A percentile compares a stretch with the other conserved stretches of the same genome.
Conservation (phyloP, 2,797 vertebrate species). For the Momotus momota region DNA sequence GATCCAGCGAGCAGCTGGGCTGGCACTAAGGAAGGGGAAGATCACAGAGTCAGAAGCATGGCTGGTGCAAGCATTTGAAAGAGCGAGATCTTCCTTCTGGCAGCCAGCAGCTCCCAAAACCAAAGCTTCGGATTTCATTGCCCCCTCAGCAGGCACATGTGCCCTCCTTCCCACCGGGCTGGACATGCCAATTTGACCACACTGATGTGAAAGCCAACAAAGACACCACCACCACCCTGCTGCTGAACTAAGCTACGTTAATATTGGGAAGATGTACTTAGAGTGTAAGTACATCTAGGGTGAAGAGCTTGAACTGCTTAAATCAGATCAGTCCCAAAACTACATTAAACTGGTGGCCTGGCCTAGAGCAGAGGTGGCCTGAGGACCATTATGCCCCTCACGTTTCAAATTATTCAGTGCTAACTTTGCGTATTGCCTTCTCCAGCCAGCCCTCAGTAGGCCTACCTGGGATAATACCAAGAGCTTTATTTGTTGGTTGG, state of each 20-base stretch:
- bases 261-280: neutral
- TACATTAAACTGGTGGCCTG: neutral
- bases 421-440: neutral
- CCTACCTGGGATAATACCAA: neutral
- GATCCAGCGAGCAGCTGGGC: neutral
- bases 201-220: neutral
- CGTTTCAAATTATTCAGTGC: neutral
- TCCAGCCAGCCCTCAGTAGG: neutral
- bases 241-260: neutral
- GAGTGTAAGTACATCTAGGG: neutral
- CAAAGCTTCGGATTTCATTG: neutral
- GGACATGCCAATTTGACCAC: neutral
- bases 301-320: neutral
- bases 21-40: neutral
- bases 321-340: neutral
- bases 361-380: neutral
- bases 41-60: neutral
- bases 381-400: fast-evolving
- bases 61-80: neutral
- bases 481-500: neutral
- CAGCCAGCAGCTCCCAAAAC: neutral
- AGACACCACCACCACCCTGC: fast-evolving
- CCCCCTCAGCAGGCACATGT: neutral
- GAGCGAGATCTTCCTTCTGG: neutral
- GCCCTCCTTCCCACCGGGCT: neutral